A percentile compares a stretch with the other conserved stretches of the same genome.
These are phyloP conservation scores for Pterocles orientalis DNA, from an alignment of 2,113 vertebrate genomes.

Conservation along the genomic window DNA sequence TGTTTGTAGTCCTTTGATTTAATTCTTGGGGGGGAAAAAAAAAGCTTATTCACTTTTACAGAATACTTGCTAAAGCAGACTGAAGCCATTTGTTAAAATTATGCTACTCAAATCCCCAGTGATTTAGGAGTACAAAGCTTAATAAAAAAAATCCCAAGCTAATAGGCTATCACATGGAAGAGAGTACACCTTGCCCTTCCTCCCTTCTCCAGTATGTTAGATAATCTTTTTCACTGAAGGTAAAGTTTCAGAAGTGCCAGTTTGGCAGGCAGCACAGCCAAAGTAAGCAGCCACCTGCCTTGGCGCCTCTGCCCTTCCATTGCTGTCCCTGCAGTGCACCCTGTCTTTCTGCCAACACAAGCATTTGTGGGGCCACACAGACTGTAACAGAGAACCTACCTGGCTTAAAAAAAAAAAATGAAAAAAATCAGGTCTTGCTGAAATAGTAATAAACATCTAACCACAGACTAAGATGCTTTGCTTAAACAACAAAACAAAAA, in stretches of 20 bases:
- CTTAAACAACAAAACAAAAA: neutral
- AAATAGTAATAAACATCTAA: neutral
- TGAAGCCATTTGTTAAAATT: neutral
- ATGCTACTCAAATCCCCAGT: neutral
- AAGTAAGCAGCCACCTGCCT: neutral
- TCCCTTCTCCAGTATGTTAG: neutral
- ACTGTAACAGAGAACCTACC: neutral
- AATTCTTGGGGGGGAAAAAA: neutral
- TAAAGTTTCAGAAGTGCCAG: neutral
- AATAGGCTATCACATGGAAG: neutral
- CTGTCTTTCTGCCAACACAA: conserved; percentile 8
- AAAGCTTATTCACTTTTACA: neutral
- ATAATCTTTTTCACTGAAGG: neutral
- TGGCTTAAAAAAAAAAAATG: too few relatives aligned
- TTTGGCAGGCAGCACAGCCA: neutral
- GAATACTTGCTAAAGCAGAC: neutral
- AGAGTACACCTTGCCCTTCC: neutral
- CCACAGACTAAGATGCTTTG: neutral
- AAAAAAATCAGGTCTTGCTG: neutral
- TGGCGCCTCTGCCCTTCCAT: neutral
- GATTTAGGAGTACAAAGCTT: neutral
- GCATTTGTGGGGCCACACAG: neutral
- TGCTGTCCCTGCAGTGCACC: conserved; percentile 16
- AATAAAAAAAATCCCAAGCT: neutral
- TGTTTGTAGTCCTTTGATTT: neutral